Evolutionary conservation across 1,140 invertebrate genomes (phyloP), one percentile per base, ranked within the genome.

Genomic region (Colletes latitarsis): DNA sequence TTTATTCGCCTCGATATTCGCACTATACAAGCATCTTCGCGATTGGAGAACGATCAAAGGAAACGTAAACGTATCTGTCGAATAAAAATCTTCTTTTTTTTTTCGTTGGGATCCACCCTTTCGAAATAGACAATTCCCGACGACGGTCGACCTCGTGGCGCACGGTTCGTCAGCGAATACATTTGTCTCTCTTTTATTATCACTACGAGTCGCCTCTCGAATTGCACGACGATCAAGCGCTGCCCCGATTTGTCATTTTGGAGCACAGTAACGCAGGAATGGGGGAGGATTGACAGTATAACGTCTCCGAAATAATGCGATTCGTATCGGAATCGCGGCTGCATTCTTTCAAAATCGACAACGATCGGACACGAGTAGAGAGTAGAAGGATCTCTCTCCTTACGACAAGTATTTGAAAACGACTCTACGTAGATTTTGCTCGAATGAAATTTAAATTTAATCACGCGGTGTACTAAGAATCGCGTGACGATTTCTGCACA

Each of bases 181-280:
- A 83, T 67, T 49, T 57, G 57, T 77, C 73, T 81, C 82, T 41
- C 4, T 66, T 84, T 85, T 81, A 84, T 76, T 84, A 75, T 81
- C 82, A 73, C 46, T 75, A 80, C 83, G 49, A 81, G 67, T 85
- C 72, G 55, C 58, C 57, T 46, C 66, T 77, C 78, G 60, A 71
- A 84, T 72, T 73, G 71, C 73, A 67, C 70, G 77, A 84, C 60
- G 52, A 81, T 76, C 82, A 81, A 85, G 83, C 77, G 58, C 77
- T 73, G 69, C 67, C 43, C 74, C 63, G 53, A 76, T 77, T 76
- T 69, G 66, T 74, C 60, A 17, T 39, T 67, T 66, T 66, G 39
- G 57, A 64, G 55, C 58, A 63, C 58, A 64, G 69, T 73, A 73
- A 79, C 77, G 70, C 69, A 19, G 67, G 53, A 30, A n/a, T 6